phyloP scores from a whole-genome alignment of 92 coral and sea anemone genomes.

The Palythoa caribaeorum region DNA sequence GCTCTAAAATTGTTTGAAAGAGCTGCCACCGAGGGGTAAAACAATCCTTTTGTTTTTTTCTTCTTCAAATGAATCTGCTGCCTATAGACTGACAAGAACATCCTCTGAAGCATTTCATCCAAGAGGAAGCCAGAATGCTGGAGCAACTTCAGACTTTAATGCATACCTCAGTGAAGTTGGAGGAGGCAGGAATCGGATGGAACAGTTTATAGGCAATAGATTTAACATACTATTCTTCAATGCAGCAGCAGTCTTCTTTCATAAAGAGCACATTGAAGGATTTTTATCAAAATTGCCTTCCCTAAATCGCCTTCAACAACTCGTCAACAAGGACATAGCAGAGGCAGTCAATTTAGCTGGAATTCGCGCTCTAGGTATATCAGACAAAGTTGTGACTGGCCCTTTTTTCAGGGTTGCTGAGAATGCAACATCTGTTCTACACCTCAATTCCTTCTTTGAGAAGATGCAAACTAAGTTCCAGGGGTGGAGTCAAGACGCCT shows the following conservation, averaged over 20 bases:
- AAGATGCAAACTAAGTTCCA: conserved; percentile 48
- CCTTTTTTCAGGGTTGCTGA: conserved; percentile 55
- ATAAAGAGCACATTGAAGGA: conserved; percentile 41
- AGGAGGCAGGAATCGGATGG: conserved; percentile 38
- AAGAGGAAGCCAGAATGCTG: conserved; percentile 52
- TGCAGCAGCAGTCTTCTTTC: conserved; percentile 30
- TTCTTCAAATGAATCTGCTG: conserved; percentile 42
- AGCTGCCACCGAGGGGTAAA: conserved; percentile 49
- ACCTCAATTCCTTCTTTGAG: conserved; percentile 54
- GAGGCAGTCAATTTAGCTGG: conserved; percentile 48
- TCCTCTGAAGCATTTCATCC: conserved; percentile 58
- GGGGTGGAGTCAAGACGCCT: conserved; percentile 52
- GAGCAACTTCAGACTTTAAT: conserved; percentile 40
- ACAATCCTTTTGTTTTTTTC: conserved; percentile 30
- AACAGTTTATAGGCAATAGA: conserved; percentile 49
- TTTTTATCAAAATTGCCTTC: conserved; percentile 47
- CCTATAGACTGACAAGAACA: conserved; percentile 49
- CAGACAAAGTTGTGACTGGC: conserved; percentile 54
- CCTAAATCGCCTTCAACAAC: conserved; percentile 49
- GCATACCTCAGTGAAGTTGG: conserved; percentile 16
- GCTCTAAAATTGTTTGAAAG: conserved; percentile 48
- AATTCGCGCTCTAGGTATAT: conserved; percentile 50
- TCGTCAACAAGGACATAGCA: conserved; percentile 46
- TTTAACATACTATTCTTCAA: conserved; percentile 45
- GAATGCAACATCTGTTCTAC: conserved; percentile 53